phyloP scores from a whole-genome alignment of 2,888 invertebrate genomes.

The Drosophila kambysellisi region DNA sequence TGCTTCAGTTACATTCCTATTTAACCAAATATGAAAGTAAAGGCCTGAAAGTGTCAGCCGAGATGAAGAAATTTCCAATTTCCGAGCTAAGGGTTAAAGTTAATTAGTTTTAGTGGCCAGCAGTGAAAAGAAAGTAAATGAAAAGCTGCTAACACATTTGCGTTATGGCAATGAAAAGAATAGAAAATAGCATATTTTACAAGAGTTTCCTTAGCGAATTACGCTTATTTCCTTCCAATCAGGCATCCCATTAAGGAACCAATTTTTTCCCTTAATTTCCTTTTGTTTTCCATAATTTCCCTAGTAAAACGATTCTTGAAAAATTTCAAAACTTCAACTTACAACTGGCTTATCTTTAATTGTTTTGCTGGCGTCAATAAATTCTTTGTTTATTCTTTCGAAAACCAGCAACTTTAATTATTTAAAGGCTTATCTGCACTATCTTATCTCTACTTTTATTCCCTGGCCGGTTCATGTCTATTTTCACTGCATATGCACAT shows the following conservation, averaged over 20 bases:
- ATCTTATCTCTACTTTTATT: neutral
- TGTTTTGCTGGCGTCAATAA: neutral
- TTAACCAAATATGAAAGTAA: constrained; percentile 59
- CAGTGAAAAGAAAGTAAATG: neutral
- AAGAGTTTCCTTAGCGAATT: neutral
- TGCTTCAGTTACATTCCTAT: constrained; percentile 15
- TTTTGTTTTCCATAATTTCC: neutral
- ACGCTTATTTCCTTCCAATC: no score
- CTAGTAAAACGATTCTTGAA: neutral
- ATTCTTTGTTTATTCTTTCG: neutral
- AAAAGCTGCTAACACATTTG: neutral
- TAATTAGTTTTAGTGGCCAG: neutral
- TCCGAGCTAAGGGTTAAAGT: no score
- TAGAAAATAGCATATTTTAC: neutral
- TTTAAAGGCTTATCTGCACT: neutral
- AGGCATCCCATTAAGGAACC: no score
- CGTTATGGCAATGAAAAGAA: neutral
- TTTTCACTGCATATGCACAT: neutral
- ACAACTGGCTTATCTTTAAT: neutral
- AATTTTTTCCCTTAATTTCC: no score
- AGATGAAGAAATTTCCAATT: constrained; percentile 8
- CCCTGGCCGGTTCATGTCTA: neutral
- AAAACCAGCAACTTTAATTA: neutral
- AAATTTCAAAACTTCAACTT: neutral
- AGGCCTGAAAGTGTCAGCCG: constrained; percentile 14